phyloP scores from a whole-genome alignment of 2,113 vertebrate species.

The Phycodurus eques region DNA sequence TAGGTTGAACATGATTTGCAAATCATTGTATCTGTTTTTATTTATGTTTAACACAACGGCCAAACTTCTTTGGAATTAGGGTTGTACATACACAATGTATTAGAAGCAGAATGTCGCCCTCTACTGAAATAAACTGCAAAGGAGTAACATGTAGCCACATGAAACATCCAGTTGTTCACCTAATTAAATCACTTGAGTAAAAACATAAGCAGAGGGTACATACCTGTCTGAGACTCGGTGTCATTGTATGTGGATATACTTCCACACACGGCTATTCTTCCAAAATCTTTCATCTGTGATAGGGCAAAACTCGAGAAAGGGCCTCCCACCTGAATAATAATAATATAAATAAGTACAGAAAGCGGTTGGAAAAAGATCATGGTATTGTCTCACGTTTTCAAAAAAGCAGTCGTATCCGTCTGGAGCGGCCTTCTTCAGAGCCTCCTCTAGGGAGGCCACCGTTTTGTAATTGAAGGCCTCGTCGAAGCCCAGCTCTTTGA shows the following conservation, averaged over 20 bases:
- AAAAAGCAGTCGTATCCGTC: constrained; percentile 87
- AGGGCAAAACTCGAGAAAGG: constrained; percentile 75
- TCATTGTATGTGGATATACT: constrained; percentile 83
- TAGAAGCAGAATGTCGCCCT: constrained; percentile 4
- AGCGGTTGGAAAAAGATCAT: too few species aligned
- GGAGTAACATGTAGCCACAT: too few species aligned
- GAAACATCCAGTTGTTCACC: not conserved
- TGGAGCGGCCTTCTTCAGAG: constrained; percentile 77
- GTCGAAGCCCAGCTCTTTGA: constrained; percentile 85
- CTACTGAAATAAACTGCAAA: constrained; percentile 15
- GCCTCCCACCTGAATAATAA: constrained; percentile 80
- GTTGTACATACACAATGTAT: not conserved
- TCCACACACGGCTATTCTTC: constrained; percentile 86
- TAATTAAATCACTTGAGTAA: not conserved
- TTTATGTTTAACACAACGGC: too few species aligned
- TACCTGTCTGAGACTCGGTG: constrained; percentile 75
- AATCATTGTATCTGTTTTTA: too few species aligned
- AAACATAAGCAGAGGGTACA: not conserved
- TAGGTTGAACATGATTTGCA: too few species aligned
- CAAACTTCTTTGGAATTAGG: too few species aligned
- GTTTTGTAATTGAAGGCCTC: constrained; percentile 88
- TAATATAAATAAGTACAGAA: not conserved
- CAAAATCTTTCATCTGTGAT: constrained; percentile 81
- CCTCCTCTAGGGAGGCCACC: constrained; percentile 77
- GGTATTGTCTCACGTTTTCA: constrained; percentile 76